phyloP scores from a whole-genome alignment of 2,888 invertebrate genomes.

The Cabera pusaria region DNA sequence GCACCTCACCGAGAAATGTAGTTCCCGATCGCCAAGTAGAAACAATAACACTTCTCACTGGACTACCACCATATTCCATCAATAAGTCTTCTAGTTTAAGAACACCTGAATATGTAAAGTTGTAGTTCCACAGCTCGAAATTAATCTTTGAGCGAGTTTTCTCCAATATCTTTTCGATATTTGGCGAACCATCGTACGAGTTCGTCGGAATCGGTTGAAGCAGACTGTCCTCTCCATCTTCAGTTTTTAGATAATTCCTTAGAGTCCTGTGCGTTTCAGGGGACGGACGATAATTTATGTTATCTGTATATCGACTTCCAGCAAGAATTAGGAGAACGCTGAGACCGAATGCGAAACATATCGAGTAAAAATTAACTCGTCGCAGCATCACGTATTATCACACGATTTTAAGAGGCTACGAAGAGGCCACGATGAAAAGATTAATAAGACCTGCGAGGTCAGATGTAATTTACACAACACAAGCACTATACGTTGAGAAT shows the following conservation, averaged over 20 bases:
- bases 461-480: slow-evolving; percentile 49
- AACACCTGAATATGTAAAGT: slow-evolving; percentile 61
- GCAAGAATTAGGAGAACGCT: slow-evolving; percentile 79
- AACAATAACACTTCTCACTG: slow-evolving; percentile 89
- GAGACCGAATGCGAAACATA: slow-evolving; percentile 79
- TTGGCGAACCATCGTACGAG: slow-evolving; percentile 60
- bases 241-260: slow-evolving; percentile 85
- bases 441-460: slow-evolving; percentile 41
- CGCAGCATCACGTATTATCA: slow-evolving; percentile 74
- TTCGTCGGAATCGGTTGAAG: slow-evolving; percentile 62
- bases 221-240: slow-evolving; percentile 65
- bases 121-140: slow-evolving; percentile 64
- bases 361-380: slow-evolving; percentile 77
- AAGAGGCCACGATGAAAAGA: too few species aligned
- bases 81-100: slow-evolving; percentile 86
- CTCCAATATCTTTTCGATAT: slow-evolving; percentile 65
- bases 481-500: slow-evolving; percentile 58
- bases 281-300: slow-evolving; percentile 74
- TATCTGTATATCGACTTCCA: slow-evolving; percentile 82
- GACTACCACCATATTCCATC: slow-evolving; percentile 87
- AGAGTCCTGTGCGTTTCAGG: slow-evolving; percentile 68
- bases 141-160: slow-evolving; percentile 63
- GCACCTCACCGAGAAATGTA: slow-evolving; percentile 93
- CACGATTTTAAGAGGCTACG: too few species aligned
- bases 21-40: slow-evolving; percentile 97